Percentiles rank a stretch among this genome's conserved stretches.
These are phyloP conservation scores for Cheilosia scutellata DNA, from an alignment of 2,888 invertebrate species.

Conservation along the genomic window DNA sequence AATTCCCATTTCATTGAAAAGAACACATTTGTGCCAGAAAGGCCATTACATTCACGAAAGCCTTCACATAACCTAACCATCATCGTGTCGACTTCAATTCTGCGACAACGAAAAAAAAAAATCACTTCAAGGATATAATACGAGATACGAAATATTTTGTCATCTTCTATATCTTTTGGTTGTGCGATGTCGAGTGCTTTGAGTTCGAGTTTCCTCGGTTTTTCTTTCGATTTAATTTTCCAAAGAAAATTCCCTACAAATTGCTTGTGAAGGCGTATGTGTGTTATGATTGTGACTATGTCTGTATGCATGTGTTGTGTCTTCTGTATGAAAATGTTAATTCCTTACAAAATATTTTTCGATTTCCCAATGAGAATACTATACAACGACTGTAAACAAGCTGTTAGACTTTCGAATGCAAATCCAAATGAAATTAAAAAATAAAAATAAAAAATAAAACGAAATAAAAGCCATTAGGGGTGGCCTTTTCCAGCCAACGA, in stretches of 20 bases:
- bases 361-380: neutral
- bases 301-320: neutral
- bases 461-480: constrained; percentile 41
- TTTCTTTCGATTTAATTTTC: constrained; percentile 35
- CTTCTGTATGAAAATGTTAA: constrained; percentile 22
- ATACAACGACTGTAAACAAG: neutral
- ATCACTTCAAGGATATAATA: constrained; percentile 47
- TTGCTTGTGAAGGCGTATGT: constrained; percentile 27
- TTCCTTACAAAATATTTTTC: constrained; percentile 29
- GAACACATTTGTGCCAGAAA: constrained; percentile 48
- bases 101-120: neutral
- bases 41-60: constrained; percentile 28
- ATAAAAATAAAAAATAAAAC: neutral
- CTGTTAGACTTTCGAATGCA: constrained; percentile 13
- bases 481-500: neutral
- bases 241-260: constrained; percentile 37
- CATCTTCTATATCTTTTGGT: neutral
- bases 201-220: constrained; percentile 37
- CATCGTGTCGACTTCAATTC: neutral
- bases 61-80: constrained; percentile 15
- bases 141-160: constrained; percentile 33
- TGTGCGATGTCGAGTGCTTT: neutral
- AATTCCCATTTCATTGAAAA: constrained; percentile 46
- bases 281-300: neutral
- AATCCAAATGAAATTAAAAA: constrained; percentile 55